Base-by-base conservation (phyloP, 2,888 invertebrate genomes). In the Drosophila nr. perissopoda region DNA sequence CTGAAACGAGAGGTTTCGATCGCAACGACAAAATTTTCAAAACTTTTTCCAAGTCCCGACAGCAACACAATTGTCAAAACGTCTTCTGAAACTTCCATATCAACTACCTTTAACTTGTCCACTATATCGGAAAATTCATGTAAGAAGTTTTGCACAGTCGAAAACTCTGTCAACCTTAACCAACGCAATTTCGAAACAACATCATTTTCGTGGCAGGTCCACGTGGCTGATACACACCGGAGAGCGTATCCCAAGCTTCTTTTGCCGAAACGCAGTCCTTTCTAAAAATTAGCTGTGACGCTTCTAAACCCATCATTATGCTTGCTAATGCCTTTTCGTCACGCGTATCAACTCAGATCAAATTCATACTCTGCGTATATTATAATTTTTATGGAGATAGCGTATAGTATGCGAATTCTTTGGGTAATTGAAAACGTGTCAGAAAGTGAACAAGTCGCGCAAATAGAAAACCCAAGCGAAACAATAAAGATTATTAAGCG, bases 341-440 rank as follows among this genome's bases (percentile, higher is more conserved):
- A 29, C 29, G 29, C 29, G 29, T 29, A 1, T 29, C 29, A 29
- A 29, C 29, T 29, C 29, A 29, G 29, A 80, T 82, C 79, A 79
- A 79, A 67, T 62, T 69, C 40, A 64, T 68, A 59, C 63, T 34
- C 58, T 10, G 49, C 53, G 60, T 58, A 49, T 46, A 54, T 40
- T 42, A 54, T 36, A 21, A 18, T 52, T 27, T 10, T 51, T 49
- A 34, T 42, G 48, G 2, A 21, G 38, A 70, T 13, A 51, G 46
- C 49, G 38, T 42, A 42, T 46, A 60, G 56, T 57, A 59, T 74
- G 52, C 57, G 74, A 69, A 70, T 90, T 87, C 83, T 76, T 78
- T 67, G 75, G 88, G 90, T 90, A 89, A 90, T 87, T 89, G 91
- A 87, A 90, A 90, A 89, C 91, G 88, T 90, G 91, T 89, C 89